Conservation (phyloP, 2,888 invertebrate genomes). For the Tiliacea aurago region DNA sequence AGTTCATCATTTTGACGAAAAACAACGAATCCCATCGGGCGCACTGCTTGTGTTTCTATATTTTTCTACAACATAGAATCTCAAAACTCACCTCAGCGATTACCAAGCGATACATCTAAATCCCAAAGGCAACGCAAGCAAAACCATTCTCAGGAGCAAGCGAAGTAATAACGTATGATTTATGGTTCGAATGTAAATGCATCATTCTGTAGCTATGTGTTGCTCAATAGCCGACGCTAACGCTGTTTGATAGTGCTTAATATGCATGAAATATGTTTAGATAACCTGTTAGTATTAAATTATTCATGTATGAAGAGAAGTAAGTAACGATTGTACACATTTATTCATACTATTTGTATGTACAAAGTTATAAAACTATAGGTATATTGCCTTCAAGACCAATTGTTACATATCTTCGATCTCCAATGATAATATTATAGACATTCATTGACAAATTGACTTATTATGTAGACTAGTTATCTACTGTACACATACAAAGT, state of each 20-base stretch:
- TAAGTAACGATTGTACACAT: not conserved
- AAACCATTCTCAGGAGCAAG: conserved; percentile 26
- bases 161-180: conserved; percentile 58
- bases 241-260: not conserved
- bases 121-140: conserved; percentile 38
- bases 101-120: conserved; percentile 39
- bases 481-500: not conserved
- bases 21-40: not conserved
- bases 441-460: not conserved
- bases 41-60: not conserved
- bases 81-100: conserved; percentile 27
- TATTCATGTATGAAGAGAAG: not conserved
- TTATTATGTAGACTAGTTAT: not conserved
- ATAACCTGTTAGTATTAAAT: not conserved
- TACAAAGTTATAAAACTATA: not conserved
- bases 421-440: not conserved
- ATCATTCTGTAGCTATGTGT: conserved; percentile 10
- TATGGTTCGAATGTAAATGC: conserved; percentile 53
- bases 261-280: conserved; percentile 18
- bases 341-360: too few relatives aligned
- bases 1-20: not conserved
- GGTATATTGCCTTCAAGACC: not conserved
- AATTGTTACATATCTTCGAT: not conserved
- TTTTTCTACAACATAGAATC: not conserved
- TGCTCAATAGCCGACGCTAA: conserved; percentile 30